These are phyloP conservation scores for Gadus chalcogrammus DNA, from an alignment of 2,113 vertebrate genomes.

Conservation along the genomic window DNA sequence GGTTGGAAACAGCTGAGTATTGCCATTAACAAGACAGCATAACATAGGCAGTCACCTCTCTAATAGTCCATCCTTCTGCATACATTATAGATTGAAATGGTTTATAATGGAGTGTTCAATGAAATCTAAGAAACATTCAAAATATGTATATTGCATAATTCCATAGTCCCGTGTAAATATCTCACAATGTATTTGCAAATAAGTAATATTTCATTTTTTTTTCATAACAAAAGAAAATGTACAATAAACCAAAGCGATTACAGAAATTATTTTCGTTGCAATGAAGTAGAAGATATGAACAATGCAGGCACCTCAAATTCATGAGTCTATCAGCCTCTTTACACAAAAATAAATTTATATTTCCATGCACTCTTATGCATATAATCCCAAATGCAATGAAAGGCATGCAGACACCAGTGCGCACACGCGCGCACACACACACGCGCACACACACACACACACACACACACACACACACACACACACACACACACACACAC, in stretches of 20 bases:
- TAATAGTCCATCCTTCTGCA: conserved; percentile 50
- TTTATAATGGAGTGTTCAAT: conserved; percentile 51
- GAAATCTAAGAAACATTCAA: conserved; percentile 59
- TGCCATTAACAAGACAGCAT: conserved; percentile 43
- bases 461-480: background rate
- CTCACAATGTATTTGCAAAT: conserved; percentile 40
- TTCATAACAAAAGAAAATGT: conserved; percentile 43
- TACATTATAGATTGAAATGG: conserved; percentile 45
- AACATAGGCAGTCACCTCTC: conserved; percentile 38
- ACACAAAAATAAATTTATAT: too few species aligned
- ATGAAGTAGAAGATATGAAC: conserved; percentile 2
- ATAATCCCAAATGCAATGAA: too few species aligned
- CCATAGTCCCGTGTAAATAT: conserved; percentile 54
- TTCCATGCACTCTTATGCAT: too few species aligned
- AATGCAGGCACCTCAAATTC: conserved; percentile 19
- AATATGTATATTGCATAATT: conserved; percentile 45
- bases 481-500: conserved; percentile 6
- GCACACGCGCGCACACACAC: conserved; percentile 8
- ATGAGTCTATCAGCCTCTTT: background rate
- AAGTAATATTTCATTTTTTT: conserved; percentile 28
- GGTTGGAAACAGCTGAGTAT: conserved; percentile 49
- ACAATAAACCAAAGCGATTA: conserved; percentile 33
- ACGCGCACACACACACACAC: conserved; percentile 9
- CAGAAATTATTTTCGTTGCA: conserved; percentile 21
- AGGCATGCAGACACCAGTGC: background rate